Base-by-base conservation (phyloP, 2,113 vertebrate species). In the Siphamia tubifer region DNA sequence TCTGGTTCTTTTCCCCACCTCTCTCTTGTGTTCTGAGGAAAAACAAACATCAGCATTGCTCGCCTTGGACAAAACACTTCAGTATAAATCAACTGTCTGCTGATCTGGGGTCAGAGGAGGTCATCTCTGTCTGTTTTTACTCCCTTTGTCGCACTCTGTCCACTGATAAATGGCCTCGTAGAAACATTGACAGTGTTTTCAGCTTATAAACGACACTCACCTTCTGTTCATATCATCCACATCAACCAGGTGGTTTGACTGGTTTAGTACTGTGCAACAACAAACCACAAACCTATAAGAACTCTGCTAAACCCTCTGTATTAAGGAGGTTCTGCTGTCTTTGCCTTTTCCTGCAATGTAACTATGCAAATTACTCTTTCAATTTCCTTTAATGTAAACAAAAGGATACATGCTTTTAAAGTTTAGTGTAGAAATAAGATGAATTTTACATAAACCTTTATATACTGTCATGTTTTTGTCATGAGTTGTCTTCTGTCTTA, bases 21-120 rank as follows among this genome's bases (percentile, higher is more conserved):
- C 77, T 92, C 89, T 9, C 70, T 84, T 49, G 93, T 94, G 79
- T 94, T 86, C 93, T 94, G 70, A 3, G 27, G 66, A 69, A 30
- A 30, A 54, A 67, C 58, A 70, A 40, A 82, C 39, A 65, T 32
- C 31, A 68, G 54, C 73, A 56, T 2, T 12, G 1, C 34, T 83
- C 70, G 77, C 68, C 74, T 86, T 77, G 68, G 55, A 78, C 16
- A 43, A 38, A 73, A 57, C 5, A 15, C 1, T 45, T 47, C 4
- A 28, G 20, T 74, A 83, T 85, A 71, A 54, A 74, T 83, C 82
- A 78, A 1, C 28, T 6, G 44, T 16, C 58, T 67, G 52, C 58
- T 74, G 70, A 79, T 66, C 71, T 54, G 2, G 75, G 72, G 79
- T 83, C 77, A 68, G 9, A 34, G 2, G 20, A 12, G 58, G 48